phyloP scores from a whole-genome alignment of 2,888 invertebrate genomes.

The Thysanoteuthis rhombus region DNA sequence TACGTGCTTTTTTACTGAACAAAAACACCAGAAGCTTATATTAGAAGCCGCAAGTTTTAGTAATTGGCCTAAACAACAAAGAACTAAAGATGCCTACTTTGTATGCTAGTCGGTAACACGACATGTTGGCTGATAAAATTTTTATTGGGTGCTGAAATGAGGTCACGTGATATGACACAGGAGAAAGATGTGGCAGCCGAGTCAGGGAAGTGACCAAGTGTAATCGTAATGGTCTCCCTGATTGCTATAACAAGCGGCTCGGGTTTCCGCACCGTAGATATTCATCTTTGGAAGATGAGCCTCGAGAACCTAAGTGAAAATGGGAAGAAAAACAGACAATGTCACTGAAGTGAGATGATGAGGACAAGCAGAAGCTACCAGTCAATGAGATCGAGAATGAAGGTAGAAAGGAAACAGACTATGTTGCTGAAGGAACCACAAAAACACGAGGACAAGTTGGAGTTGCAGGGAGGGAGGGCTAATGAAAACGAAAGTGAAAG shows the following conservation, averaged over 20 bases:
- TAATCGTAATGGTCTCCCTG: not conserved
- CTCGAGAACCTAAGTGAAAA: not conserved
- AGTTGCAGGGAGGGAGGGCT: no score
- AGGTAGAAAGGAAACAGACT: no score
- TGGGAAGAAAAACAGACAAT: not conserved
- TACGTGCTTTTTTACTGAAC: not conserved
- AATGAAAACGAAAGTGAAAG: no score
- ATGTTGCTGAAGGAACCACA: no score
- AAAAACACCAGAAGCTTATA: not conserved
- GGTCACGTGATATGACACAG: not conserved
- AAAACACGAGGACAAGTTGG: no score
- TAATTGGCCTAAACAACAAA: not conserved
- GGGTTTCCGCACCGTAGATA: not conserved
- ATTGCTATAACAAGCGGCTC: not conserved
- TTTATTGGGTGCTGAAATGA: not conserved
- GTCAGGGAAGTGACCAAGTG: not conserved
- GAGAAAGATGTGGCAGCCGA: not conserved
- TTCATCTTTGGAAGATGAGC: not conserved
- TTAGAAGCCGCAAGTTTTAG: not conserved
- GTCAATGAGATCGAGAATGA: no score
- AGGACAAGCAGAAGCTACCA: no score
- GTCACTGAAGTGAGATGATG: no score
- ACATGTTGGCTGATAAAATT: not conserved
- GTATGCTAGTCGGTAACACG: not conserved
- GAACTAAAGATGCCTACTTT: not conserved